Percentiles rank a stretch among this genome's conserved stretches.
Conservation (phyloP, 2,797 vertebrate species). For the Diplodus puntazzo region DNA sequence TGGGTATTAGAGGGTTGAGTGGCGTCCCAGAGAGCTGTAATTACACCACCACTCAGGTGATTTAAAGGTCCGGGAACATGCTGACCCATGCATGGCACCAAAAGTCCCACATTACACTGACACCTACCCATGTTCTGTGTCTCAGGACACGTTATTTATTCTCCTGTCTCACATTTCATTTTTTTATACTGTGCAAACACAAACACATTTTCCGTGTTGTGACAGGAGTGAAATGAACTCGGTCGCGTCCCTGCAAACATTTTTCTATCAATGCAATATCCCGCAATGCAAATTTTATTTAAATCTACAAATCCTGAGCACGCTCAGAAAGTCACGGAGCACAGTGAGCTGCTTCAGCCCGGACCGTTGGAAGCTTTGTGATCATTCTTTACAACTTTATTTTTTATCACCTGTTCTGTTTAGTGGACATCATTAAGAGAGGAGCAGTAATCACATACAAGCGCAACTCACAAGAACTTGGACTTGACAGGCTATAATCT, state of each 20-base stretch:
- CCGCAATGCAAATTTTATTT: not conserved
- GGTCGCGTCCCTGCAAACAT: not conserved
- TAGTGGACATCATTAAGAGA: constrained; percentile 44
- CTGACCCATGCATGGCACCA: constrained; percentile 79
- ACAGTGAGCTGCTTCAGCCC: not conserved
- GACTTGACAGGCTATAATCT: constrained; percentile 70
- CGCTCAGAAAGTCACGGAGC: not conserved
- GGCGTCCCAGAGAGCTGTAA: constrained; percentile 82
- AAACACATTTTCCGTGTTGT: constrained; percentile 21
- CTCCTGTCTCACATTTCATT: constrained; percentile 1
- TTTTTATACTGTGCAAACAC: constrained; percentile 25
- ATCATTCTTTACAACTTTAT: constrained; percentile 36
- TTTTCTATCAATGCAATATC: not conserved
- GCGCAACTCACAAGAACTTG: constrained; percentile 21
- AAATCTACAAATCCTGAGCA: no score
- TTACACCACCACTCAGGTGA: constrained; percentile 83
- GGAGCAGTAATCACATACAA: constrained; percentile 42
- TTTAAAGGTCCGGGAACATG: constrained; percentile 79
- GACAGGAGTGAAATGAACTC: constrained; percentile 6
- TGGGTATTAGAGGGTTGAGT: constrained; percentile 84
- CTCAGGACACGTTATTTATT: constrained; percentile 38
- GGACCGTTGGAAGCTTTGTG: constrained; percentile 35
- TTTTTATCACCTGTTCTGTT: constrained; percentile 33
- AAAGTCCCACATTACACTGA: constrained; percentile 58
- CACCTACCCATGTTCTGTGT: constrained; percentile 54